A percentile compares a stretch with the other conserved stretches of the same genome.
phyloP scores from a whole-genome alignment of 2,113 vertebrate species.

The Sisor rabdophorus region DNA sequence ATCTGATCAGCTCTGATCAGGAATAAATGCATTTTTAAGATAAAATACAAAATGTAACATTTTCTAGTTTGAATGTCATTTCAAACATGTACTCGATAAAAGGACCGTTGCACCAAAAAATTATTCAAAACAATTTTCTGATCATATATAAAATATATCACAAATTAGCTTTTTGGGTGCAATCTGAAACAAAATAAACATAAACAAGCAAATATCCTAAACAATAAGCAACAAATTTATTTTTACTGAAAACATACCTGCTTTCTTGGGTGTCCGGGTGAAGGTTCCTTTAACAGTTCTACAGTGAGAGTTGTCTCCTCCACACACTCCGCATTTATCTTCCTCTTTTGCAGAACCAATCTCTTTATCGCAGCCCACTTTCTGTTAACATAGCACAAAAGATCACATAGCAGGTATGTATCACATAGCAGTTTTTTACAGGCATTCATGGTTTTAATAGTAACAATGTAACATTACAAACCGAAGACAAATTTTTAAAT shows the following conservation, averaged over 20 bases:
- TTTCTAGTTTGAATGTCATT: background rate
- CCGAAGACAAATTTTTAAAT: too few relatives aligned
- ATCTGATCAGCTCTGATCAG: background rate
- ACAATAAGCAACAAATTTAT: constrained; percentile 1
- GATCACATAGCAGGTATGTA: background rate
- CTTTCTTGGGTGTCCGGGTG: constrained; percentile 86
- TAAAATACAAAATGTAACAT: background rate
- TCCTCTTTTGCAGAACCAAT: constrained; percentile 89
- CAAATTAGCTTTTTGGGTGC: background rate
- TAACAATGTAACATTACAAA: too few relatives aligned
- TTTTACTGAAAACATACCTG: constrained; percentile 75
- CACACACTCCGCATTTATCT: constrained; percentile 94
- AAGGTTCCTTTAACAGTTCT: constrained; percentile 92
- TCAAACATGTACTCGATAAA: background rate
- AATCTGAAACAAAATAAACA: background rate
- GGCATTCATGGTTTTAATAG: background rate
- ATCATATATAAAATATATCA: background rate
- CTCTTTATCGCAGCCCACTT: constrained; percentile 93
- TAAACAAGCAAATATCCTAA: background rate
- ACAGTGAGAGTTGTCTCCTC: constrained; percentile 94
- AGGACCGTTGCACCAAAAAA: background rate
- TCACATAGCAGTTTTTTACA: background rate
- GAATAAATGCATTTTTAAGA: background rate
- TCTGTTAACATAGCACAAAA: constrained; percentile 63
- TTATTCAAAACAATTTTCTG: background rate